Base-by-base conservation (phyloP, 30 jellyfish, hydroid and myxozoan species). In the Pelagia noctiluca region DNA sequence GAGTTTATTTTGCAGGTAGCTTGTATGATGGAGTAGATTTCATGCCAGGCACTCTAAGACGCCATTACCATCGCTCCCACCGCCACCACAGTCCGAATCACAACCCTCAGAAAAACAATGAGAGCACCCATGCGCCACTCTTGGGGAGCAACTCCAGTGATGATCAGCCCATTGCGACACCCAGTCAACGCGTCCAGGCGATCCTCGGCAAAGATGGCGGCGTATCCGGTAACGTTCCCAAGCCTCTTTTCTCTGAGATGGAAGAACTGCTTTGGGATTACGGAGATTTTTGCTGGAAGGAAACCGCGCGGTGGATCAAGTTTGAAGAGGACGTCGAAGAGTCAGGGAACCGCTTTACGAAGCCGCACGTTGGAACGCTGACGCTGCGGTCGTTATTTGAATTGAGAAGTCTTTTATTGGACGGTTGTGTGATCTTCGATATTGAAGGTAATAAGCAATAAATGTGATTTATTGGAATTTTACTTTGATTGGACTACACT, bases 281-380 rank as follows among this genome's bases (percentile, higher is more conserved):
- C 29, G 85, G 83, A 3, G 92, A 82, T 37, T 68, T 85, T 13
- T 81, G 50, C 37, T 82, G 92, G 92, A 76, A 50, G 13, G 92
- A 82, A 68, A 82, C 92, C 13, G 92, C 89, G 50, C 71, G 92
- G 11, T 82, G 92, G 92, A 64, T 82, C 46, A 82, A 65, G 69
- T 82, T 82, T 68, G 92, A 82, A 71, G 92, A 82, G 57, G 92
- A 82, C 57, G 92, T 82, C 7, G 92, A 82, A 29, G 92, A 82
- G 30, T 68, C 85, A 8, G 92, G 92, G 31, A 64, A 46, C 31
- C 47, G 92, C 19, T 82, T 82, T 46, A 63, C 92, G 29, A 82
- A 82, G 28, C 92, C 92, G 10, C 92, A 82, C 57, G 92, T 82
- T 1, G 92, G 92, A 8, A 82, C 92, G 35, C 36, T 82, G 42